Evolutionary conservation across 2,888 invertebrate genomes (phyloP), one percentile per base, ranked within the genome.

Genomic region (Lottia scabra): DNA sequence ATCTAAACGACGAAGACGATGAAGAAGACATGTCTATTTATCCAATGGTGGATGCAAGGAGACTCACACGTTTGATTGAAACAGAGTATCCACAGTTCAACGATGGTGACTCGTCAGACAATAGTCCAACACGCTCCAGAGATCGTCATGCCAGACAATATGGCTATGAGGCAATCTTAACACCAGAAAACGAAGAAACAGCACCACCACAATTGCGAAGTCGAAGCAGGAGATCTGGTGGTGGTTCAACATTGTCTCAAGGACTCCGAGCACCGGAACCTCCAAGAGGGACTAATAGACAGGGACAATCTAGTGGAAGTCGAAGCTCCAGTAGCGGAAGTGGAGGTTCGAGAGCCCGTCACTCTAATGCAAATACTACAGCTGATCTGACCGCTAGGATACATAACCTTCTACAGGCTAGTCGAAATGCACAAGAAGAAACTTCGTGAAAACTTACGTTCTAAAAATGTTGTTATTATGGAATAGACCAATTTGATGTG

Each of bases 1-100:
- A 75, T 27, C 63, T 69, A 15, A 67, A 62, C 4, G 65, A 75
- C 38, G 72, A 70, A 27, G 56, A n/a, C 10, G 56, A 56, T 19
- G 56, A 56, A 10, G 56, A 56, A 13, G 56, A 23, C 19, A 23
- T 56, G 10, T 23, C 56, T 8, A 23, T 23, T 56, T 23, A 56
- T 23, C 56, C 56, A 19, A 23, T 23, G 19, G 12, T 56, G 23
- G 56, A 56, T 23, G 56, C 56, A 23, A 56, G 10, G 10, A 19
- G 56, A 56, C 56, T 56, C 12, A 56, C 56, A 13, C 56, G 56
- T 13, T 13, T 56, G 23, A 56, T 56, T 10, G 56, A 56, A 56
- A 23, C 56, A 5, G 56, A 56, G 10, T 56, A 56, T 56, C 56
- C 56, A 19, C 56, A 56, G 8, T 56, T 56, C 13, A 56, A 56